Base-by-base conservation (phyloP, 2,888 invertebrate genomes). In the Adelphocoris suturalis region DNA sequence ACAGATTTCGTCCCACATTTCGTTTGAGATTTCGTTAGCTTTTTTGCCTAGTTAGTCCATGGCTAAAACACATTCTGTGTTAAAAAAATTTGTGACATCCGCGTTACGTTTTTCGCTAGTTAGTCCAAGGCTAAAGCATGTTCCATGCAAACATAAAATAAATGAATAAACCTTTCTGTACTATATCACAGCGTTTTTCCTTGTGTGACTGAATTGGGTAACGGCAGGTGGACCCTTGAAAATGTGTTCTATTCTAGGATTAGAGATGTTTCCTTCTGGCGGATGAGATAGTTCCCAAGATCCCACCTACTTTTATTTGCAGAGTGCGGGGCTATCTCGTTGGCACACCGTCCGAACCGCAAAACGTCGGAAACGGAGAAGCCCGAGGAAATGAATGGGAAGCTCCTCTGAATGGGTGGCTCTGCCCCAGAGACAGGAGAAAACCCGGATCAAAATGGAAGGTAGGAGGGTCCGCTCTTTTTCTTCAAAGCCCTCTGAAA, bases 331-430 rank as follows among this genome's bases (percentile, higher is more conserved):
- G 13, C 61, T 61, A 23, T 68, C 57, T 23, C 68, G 68, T 19
- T 68, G 68, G 68, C 68, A 68, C 23, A 68, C 68, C 23, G 68
- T 68, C 68, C 23, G 19, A 12, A 68, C 68, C 68, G 23, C 68
- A 68, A 68, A 68, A 68, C 68, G 68, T 68, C 68, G 68, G 68
- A 68, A 68, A 68, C 68, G 68, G 9, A 68, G 68, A 52, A 68
- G 68, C 23, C 68, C 23, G 68, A 68, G 68, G 68, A 68, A 68
- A 68, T 68, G 68, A 68, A 68, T 68, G 68, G 68, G n/a, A n/a
- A n/a, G 27, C 23, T 23, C 68, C 68, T 68, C 52, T 68, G 68
- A 68, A 68, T 68, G 68, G 68, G 68, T 23, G 16, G n/a, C n/a
- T n/a, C 68, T 68, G 68, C 23, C 68, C 68, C 13, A 68, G 68